Evolutionary conservation across 2,888 invertebrate genomes (phyloP), one percentile per base, ranked within the genome.

Genomic region (Heliconius erato): DNA sequence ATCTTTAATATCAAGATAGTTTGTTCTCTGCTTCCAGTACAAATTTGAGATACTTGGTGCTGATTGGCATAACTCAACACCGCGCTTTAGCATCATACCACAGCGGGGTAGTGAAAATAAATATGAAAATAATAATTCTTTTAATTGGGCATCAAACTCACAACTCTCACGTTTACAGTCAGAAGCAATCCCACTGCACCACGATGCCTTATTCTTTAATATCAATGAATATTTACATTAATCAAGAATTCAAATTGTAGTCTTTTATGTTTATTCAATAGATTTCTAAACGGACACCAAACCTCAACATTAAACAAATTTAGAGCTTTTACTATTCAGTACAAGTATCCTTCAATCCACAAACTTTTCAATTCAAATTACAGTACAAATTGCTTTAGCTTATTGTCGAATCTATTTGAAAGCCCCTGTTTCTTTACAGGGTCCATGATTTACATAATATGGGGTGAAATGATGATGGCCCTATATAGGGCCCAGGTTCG

Each of bases 301-400:
- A 76, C 35, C 26, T 63, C n/a, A 40, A 3, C 28, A n/a, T 35
- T 76, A 59, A 76, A 76, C n/a, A 35, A 59, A n/a, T 28, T 23
- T n/a, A 12, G 12, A 35, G 26, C 5, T 65, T 35, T 65, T 44
- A 26, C 23, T 49, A 68, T 78, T 78, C 78, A 78, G 26, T 23
- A 78, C 76, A 76, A 78, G 67, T 78, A 78, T 78, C 28, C 23
- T 44, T 78, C 68, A 78, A 78, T 78, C 44, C 32, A 28, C 67
- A 68, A 78, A 78, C 28, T 78, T 78, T 67, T 28, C 32, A 78
- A 78, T 49, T 78, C 49, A 68, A 78, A 78, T 78, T 78, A 67
- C 44, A 49, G 68, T 78, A 78, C 78, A 78, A 78, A 68, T 78
- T 68, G 68, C 32, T 67, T 78, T 32, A 76, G 78, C 78, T 78